A percentile compares a stretch with the other conserved stretches of the same genome.
phyloP scores from a whole-genome alignment of 1,140 invertebrate species.

The Glossosoma conforme region DNA sequence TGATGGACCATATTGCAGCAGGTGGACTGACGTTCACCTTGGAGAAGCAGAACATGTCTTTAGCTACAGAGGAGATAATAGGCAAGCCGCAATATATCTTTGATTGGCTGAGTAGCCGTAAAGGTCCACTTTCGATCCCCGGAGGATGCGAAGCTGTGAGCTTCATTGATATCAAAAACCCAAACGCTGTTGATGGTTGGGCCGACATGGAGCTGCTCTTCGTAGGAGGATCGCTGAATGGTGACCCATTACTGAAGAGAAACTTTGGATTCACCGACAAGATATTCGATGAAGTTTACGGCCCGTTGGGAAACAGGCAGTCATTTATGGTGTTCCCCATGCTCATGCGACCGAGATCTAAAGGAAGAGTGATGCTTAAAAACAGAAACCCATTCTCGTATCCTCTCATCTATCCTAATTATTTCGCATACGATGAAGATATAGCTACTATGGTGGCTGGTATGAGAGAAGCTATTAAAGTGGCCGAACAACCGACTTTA shows the following conservation, averaged over 20 bases:
- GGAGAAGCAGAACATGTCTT: slow-evolving; percentile 41
- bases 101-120: slow-evolving; percentile 46
- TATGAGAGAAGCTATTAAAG: slow-evolving; percentile 53
- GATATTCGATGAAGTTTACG: slow-evolving; percentile 51
- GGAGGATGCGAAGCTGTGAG: slow-evolving; percentile 77
- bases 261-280: slow-evolving; percentile 57
- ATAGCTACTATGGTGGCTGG: slow-evolving; percentile 59
- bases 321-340: slow-evolving; percentile 63
- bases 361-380: slow-evolving; percentile 63
- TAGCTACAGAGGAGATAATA: slow-evolving; percentile 18
- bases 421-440: slow-evolving; percentile 63
- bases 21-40: slow-evolving; percentile 65
- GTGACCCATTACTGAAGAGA: slow-evolving; percentile 47
- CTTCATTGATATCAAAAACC: slow-evolving; percentile 68
- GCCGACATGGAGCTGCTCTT: slow-evolving; percentile 74
- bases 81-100: slow-evolving; percentile 36
- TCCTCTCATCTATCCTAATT: slow-evolving; percentile 80
- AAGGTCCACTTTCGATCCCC: slow-evolving; percentile 64
- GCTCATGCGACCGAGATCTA: slow-evolving; percentile 68
- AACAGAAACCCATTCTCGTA: slow-evolving; percentile 66
- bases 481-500: slow-evolving; percentile 56
- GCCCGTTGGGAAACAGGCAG: slow-evolving; percentile 48
- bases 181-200: slow-evolving; percentile 56
- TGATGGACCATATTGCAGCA: slow-evolving; percentile 73
- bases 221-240: slow-evolving; percentile 50